Percentiles rank a stretch among this genome's conserved stretches.
phyloP scores from a whole-genome alignment of 92 coral and sea anemone species.

The Desmophyllum pertusum region DNA sequence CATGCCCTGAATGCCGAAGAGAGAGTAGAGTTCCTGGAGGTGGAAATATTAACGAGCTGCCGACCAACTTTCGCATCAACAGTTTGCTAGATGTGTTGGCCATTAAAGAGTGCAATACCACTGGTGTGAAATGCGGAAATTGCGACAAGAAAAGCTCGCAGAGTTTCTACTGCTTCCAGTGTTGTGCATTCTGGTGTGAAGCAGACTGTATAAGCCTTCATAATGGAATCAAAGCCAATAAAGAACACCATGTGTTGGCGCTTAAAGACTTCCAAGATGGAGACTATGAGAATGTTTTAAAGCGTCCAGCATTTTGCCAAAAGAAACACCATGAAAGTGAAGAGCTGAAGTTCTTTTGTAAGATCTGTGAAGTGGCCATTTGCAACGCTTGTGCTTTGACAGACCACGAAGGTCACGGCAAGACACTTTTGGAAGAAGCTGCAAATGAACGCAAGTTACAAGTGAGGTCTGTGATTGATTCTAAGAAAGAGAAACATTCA shows the following conservation, averaged over 20 bases:
- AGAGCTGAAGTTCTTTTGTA: not conserved
- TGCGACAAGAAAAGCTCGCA: not conserved
- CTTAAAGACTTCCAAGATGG: not conserved
- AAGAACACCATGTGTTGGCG: not conserved
- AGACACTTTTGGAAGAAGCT: not conserved
- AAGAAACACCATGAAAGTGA: not conserved
- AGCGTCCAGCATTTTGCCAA: not conserved
- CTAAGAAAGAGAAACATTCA: not conserved
- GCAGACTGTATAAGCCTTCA: not conserved
- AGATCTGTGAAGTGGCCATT: not conserved
- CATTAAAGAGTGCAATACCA: not conserved
- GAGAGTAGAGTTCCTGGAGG: not conserved
- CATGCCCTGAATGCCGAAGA: not conserved
- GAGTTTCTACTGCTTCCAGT: not conserved
- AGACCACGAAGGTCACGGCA: not conserved
- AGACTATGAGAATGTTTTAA: not conserved
- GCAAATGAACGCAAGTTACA: not conserved
- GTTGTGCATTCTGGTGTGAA: not conserved
- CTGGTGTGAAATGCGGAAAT: not conserved
- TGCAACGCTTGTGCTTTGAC: not conserved
- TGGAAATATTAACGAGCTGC: not conserved
- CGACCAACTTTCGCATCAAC: not conserved
- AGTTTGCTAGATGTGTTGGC: slow-evolving; percentile 6
- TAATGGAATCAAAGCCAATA: not conserved
- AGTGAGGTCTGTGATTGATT: not conserved